These are phyloP conservation scores for Globodera ellingtonae DNA, from an alignment of 1,140 invertebrate genomes.

Conservation along the genomic window DNA sequence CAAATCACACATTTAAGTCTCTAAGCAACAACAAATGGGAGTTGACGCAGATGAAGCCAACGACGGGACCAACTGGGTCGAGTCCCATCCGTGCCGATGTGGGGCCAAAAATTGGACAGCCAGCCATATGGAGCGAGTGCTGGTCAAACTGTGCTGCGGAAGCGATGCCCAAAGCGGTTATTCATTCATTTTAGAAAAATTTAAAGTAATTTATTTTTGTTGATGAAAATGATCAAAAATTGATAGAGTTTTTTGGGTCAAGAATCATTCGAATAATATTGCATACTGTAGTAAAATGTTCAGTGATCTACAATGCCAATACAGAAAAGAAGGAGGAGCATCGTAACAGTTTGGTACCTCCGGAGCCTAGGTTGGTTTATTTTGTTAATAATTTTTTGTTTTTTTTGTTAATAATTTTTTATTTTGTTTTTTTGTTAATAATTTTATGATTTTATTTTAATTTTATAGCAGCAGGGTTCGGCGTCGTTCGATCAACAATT, in stretches of 20 bases:
- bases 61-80: constrained; percentile 13
- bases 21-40: too few species aligned
- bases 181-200: not conserved
- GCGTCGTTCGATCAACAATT: constrained; percentile 21
- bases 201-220: not conserved
- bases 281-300: too few species aligned
- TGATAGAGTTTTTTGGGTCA: too few species aligned
- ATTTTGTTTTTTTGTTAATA: not conserved
- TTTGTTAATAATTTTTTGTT: not conserved
- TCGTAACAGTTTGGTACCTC: not conserved
- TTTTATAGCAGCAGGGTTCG: not conserved
- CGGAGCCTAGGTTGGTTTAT: not conserved
- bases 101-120: constrained; percentile 25
- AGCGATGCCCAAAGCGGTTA: not conserved
- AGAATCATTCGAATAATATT: too few species aligned
- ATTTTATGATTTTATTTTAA: not conserved
- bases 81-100: constrained; percentile 19
- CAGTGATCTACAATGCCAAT: too few species aligned
- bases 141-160: not conserved
- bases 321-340: too few species aligned
- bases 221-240: too few species aligned
- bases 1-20: too few species aligned
- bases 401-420: not conserved
- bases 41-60: not conserved
- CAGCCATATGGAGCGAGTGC: not conserved